A percentile compares a stretch with the other conserved stretches of the same genome.
phyloP scores from a whole-genome alignment of 2,113 vertebrate species.

The Balaenoptera acutorostrata region DNA sequence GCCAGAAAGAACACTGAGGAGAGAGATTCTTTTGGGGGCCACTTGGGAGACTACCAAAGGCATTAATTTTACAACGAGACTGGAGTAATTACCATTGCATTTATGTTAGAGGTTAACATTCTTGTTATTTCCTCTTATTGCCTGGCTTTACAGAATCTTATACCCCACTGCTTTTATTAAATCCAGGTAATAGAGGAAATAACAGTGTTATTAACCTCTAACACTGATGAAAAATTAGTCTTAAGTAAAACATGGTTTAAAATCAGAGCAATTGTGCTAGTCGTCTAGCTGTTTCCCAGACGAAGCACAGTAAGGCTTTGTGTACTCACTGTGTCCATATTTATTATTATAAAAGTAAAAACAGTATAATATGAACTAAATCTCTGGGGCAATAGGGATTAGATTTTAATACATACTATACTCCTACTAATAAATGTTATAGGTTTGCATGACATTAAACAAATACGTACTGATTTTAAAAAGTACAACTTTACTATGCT shows the following conservation, averaged over 20 bases:
- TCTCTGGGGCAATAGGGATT: background rate
- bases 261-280: conserved; percentile 34
- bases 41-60: conserved; percentile 74
- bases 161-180: conserved; percentile 81
- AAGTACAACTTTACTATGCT: background rate
- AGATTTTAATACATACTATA: background rate
- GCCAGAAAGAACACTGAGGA: conserved; percentile 40
- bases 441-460: background rate
- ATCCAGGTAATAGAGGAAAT: conserved; percentile 80
- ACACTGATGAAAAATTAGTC: conserved; percentile 79
- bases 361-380: background rate
- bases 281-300: background rate
- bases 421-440: background rate
- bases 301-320: conserved; percentile 24
- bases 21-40: background rate
- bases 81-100: conserved; percentile 78
- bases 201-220: conserved; percentile 82
- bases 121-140: conserved; percentile 80
- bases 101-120: conserved; percentile 81
- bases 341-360: background rate
- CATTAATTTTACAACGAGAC: conserved; percentile 77
- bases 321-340: background rate
- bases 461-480: background rate
- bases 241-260: conserved; percentile 70
- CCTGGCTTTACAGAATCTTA: conserved; percentile 78